phyloP scores from a whole-genome alignment of 1,140 invertebrate species.

The Drosophila kikkawai region DNA sequence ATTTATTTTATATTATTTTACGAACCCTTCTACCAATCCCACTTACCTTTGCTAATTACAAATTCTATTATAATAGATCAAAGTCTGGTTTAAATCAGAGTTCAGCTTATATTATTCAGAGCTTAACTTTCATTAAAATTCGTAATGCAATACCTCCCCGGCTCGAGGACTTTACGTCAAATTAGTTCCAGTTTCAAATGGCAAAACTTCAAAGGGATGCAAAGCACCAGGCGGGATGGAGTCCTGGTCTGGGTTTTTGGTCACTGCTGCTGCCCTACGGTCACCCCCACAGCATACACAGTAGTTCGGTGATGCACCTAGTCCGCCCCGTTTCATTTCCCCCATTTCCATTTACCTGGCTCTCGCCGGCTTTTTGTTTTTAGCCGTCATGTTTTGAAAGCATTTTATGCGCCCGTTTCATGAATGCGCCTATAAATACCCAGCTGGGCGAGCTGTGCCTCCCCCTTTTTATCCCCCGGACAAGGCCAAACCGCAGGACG shows the following conservation, averaged over 20 bases:
- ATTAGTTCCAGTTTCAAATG: constrained; percentile 52
- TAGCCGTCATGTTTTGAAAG: constrained; percentile 44
- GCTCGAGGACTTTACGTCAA: constrained; percentile 36
- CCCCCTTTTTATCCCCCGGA: constrained; percentile 6
- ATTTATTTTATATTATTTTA: background rate
- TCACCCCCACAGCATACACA: background rate
- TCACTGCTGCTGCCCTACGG: constrained; percentile 19
- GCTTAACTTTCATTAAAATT: constrained; percentile 37
- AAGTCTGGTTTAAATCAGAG: constrained; percentile 7
- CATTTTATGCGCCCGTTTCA: constrained; percentile 28
- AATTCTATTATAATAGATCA: background rate
- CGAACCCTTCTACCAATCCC: background rate
- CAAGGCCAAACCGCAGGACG: constrained; percentile 20
- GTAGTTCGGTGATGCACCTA: constrained; percentile 19
- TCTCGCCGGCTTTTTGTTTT: constrained; percentile 40
- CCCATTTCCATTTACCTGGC: constrained; percentile 22
- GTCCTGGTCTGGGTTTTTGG: constrained; percentile 10
- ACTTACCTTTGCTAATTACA: background rate
- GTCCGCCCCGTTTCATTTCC: background rate
- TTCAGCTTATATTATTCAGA: constrained; percentile 9
- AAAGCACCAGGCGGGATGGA: constrained; percentile 14
- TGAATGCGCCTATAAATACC: constrained; percentile 47
- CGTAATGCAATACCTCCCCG: constrained; percentile 13
- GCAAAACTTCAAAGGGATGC: constrained; percentile 39
- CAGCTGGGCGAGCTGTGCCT: constrained; percentile 22